Evolutionary conservation across 2,113 vertebrate genomes (phyloP).

Genomic region (Microtus montanus): DNA sequence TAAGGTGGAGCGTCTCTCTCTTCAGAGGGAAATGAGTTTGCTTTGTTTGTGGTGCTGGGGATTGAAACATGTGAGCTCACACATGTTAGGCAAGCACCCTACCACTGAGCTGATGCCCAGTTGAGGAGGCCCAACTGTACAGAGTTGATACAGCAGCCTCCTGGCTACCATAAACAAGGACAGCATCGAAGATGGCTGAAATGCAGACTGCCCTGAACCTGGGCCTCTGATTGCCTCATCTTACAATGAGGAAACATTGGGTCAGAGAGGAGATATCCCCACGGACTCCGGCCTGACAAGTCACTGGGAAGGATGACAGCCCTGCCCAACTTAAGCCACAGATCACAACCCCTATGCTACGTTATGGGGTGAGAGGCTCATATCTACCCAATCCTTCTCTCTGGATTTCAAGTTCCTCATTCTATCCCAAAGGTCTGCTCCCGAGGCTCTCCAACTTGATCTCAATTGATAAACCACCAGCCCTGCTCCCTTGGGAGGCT

Average conservation of each 20-base stretch:
- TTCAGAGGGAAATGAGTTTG: not conserved
- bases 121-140: not conserved
- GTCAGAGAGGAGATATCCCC: not conserved
- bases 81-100: not conserved
- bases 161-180: not conserved
- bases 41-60: not conserved
- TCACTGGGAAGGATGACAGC: not conserved
- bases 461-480: not conserved
- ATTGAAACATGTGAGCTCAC: not conserved
- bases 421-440: not conserved
- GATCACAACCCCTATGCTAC: not conserved
- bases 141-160: not conserved
- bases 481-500: not conserved
- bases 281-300: not conserved
- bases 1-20: slow-evolving; percentile 3
- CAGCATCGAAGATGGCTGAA: not conserved
- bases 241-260: not conserved
- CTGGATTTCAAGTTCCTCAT: not conserved
- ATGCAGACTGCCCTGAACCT: not conserved
- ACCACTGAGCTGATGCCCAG: not conserved
- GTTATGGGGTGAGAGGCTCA: not conserved
- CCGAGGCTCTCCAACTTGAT: not conserved
- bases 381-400: not conserved
- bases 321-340: not conserved
- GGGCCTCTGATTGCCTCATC: not conserved